Base-by-base conservation (phyloP, 2,888 invertebrate genomes). In the Caenorhabditis zanzibari region DNA sequence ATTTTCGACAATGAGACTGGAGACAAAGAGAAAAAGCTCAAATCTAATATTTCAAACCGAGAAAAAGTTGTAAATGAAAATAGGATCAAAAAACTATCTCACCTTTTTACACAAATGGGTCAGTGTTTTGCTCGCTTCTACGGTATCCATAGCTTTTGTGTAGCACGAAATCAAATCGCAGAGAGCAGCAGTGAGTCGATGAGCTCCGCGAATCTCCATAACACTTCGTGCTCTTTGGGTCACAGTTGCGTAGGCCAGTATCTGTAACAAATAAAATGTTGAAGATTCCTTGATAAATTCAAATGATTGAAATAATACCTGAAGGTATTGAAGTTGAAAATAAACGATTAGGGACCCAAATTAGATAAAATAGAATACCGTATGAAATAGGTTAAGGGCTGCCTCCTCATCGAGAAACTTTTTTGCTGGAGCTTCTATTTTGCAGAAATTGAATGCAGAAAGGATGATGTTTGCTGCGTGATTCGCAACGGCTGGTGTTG, bases 391-490 rank as follows among this genome's bases (percentile, higher is more conserved):
- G 19, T 32, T 54, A 7, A 76, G 56, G 7, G 84, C 81, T 19
- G 79, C 71, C 3, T 56, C 64, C 59, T 81, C 80, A 41, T 81
- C 81, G 6, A 84, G 54, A 63, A 84, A 81, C 61, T 76, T 73
- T 28, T 84, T 84, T 3, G 54, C 22, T 10, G 72, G 59, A 54
- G 76, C 49, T 12, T 81, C 61, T 22, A 84, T 68, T 16, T 49
- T 44, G 12, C 58, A 44, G 52, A 85, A 80, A 24, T 61, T 79
- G 61, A 84, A 75, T 12, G 84, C 49, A 2, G 77, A 61, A 16
- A 85, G 71, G 32, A 86, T 69, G 52, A 76, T 73, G 22, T 73
- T 63, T 6, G 85, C 86, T 16, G 82, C 80, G 24, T 85, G 83
- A 32, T 66, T 66, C 7, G 82, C n/a, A 14, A 85, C 59, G 7